Base-by-base conservation (phyloP, 2,797 vertebrate genomes). In the Echeneis naucrates region DNA sequence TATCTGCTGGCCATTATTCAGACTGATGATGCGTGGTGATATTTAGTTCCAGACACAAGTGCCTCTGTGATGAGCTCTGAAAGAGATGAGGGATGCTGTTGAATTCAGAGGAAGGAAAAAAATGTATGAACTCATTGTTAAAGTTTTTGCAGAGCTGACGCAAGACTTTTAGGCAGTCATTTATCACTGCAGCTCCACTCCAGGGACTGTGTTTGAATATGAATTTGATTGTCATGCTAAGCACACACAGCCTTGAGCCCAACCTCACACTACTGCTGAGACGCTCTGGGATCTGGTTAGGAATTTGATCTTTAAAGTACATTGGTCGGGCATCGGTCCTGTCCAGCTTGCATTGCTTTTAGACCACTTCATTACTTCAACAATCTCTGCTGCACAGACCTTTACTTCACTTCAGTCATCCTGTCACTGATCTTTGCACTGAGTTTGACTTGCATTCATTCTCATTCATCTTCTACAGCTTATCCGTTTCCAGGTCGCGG, bases 1-100 rank as follows among this genome's bases (percentile, higher is more conserved):
- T 72, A 71, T 76, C 72, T 40, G 55, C 78, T 68, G 73, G 61
- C 76, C 11, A 23, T 81, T 76, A 66, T 72, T 89, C 83, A 77
- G 73, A 53, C 69, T 56, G 84, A 90, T 87, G 88, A 85, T 84
- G 75, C 75, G 0, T 58, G 55, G 67, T 58, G 80, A 84, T 87
- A 75, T 89, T 80, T 65, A 55, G 75, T 60, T 65, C 68, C 81
- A 78, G 75, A 90, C 88, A 90, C 86, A 86, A 72, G 78, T 44
- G 40, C 63, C 75, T 84, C 80, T 83, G 84, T 89, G 81, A 82
- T 71, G 84, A 82, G 80, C 67, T 75, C 45, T 24, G 67, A 77
- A 63, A 67, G 63, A 60, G 78, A 78, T 24, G 61, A 78, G 74
- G 37, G 69, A 57, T 52, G 72, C 78, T 73, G 61, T 64, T 76